Percentiles rank a stretch among this genome's conserved stretches.
Conservation (phyloP, 2,797 vertebrate species). For the Eulemur rubriventer region DNA sequence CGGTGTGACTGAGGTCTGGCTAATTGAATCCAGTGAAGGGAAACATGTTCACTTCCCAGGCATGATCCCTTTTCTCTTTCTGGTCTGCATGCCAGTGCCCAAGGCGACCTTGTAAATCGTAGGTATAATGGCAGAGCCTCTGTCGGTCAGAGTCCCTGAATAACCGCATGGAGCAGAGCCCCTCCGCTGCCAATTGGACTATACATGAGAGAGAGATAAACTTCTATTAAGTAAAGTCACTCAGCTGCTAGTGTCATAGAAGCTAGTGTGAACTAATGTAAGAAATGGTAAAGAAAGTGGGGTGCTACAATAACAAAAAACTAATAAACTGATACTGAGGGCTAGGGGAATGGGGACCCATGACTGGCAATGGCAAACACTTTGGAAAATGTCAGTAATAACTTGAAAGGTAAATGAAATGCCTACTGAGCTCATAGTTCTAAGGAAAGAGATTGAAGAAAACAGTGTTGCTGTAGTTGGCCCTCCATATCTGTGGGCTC, state of each 20-base stretch:
- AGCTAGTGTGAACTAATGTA: not conserved
- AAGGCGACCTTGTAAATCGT: not conserved
- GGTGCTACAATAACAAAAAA: not conserved
- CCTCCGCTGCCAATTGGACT: not conserved
- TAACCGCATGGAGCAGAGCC: not conserved
- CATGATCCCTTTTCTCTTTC: not conserved
- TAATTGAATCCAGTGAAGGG: not conserved
- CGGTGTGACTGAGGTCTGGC: not conserved
- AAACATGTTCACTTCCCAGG: not conserved
- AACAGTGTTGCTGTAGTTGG: not conserved
- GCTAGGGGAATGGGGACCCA: not conserved
- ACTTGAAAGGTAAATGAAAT: not conserved
- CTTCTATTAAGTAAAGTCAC: not conserved
- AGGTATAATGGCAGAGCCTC: not conserved
- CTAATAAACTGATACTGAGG: not conserved
- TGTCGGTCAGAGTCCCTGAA: not conserved
- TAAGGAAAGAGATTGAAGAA: not conserved
- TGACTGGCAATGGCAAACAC: not conserved
- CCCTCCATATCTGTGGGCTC: not conserved
- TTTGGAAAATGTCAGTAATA: not conserved
- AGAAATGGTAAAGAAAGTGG: not conserved
- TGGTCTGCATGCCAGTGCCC: not conserved
- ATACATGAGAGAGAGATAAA: not conserved
- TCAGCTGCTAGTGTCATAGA: not conserved
- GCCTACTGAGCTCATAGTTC: not conserved